These are phyloP conservation scores for Phyllopteryx taeniolatus DNA, from an alignment of 2,113 vertebrate genomes.

Conservation along the genomic window DNA sequence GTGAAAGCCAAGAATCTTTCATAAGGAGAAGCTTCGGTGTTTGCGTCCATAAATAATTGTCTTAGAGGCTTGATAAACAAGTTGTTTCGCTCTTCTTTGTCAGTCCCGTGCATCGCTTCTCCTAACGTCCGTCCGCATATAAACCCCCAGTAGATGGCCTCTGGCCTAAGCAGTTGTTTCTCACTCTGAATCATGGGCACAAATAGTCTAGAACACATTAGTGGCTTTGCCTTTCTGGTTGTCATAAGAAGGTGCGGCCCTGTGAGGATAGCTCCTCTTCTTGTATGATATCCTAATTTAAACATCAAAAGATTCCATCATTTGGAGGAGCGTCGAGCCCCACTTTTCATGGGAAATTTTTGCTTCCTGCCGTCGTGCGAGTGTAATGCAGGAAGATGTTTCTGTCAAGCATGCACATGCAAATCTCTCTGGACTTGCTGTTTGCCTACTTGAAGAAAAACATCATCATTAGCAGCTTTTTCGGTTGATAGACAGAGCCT, in stretches of 20 bases:
- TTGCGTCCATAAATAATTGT: no score
- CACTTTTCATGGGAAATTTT: conserved; percentile 70
- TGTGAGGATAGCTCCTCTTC: conserved; percentile 64
- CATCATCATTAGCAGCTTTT: conserved; percentile 70
- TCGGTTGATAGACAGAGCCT: conserved; percentile 52
- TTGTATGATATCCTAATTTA: conserved; percentile 73
- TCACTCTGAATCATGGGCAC: conserved; percentile 39
- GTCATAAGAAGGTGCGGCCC: conserved; percentile 71
- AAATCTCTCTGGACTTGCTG: conserved; percentile 70
- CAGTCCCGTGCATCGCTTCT: no score
- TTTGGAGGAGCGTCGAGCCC: conserved; percentile 63
- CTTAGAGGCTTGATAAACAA: no score
- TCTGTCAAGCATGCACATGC: conserved; percentile 56
- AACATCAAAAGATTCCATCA: conserved; percentile 76
- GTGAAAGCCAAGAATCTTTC: no score
- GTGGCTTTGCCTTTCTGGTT: conserved; percentile 71
- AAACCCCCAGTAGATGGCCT: conserved; percentile 32
- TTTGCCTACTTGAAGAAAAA: conserved; percentile 71
- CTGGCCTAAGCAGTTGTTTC: no score
- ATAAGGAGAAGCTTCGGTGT: no score
- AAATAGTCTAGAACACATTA: conserved; percentile 68
- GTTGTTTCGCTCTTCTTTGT: no score
- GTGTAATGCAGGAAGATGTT: conserved; percentile 63
- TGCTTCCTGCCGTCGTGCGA: conserved; percentile 55
- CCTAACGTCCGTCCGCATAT: background rate